A percentile compares a stretch with the other conserved stretches of the same genome.
Conservation (phyloP, 2,888 invertebrate genomes). For the Eremobia ochroleuca region DNA sequence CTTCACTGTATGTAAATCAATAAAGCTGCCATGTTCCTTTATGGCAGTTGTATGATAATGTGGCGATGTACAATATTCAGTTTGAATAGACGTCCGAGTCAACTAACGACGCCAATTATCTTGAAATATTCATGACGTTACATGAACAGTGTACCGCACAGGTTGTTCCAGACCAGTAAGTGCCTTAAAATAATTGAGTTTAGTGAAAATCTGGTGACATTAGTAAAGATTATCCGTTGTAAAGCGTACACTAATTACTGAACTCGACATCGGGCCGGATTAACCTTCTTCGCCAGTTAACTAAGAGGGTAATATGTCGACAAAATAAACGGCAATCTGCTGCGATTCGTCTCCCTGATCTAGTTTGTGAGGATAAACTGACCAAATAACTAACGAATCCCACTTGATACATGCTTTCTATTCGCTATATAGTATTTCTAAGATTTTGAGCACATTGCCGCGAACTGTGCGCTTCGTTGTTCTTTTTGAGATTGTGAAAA, state of each 20-base stretch:
- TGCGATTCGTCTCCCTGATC: slow-evolving; percentile 69
- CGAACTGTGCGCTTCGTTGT: slow-evolving; percentile 13
- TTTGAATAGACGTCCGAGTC: slow-evolving; percentile 38
- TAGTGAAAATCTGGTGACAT: slow-evolving; percentile 52
- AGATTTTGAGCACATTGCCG: slow-evolving; percentile 49
- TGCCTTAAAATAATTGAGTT: slow-evolving; percentile 42
- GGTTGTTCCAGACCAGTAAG: not conserved
- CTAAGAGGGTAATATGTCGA: slow-evolving; percentile 74
- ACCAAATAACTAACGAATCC: slow-evolving; percentile 64
- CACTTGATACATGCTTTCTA: slow-evolving; percentile 46
- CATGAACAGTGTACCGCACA: not conserved
- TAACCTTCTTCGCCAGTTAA: slow-evolving; percentile 75
- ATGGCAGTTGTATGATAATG: slow-evolving; percentile 45
- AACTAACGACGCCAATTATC: slow-evolving; percentile 53
- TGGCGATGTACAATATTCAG: slow-evolving; percentile 49
- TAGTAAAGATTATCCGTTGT: slow-evolving; percentile 70
- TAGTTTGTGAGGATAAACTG: slow-evolving; percentile 63
- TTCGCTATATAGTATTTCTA: slow-evolving; percentile 52
- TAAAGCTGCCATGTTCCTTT: slow-evolving; percentile 50
- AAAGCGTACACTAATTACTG: slow-evolving; percentile 73
- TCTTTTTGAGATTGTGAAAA: slow-evolving; percentile 15
- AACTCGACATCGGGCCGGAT: slow-evolving; percentile 70
- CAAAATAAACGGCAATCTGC: slow-evolving; percentile 73
- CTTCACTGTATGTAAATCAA: slow-evolving; percentile 61
- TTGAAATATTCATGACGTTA: slow-evolving; percentile 56